phyloP scores from a whole-genome alignment of 1,140 invertebrate species.

The Drosophila sp. region DNA sequence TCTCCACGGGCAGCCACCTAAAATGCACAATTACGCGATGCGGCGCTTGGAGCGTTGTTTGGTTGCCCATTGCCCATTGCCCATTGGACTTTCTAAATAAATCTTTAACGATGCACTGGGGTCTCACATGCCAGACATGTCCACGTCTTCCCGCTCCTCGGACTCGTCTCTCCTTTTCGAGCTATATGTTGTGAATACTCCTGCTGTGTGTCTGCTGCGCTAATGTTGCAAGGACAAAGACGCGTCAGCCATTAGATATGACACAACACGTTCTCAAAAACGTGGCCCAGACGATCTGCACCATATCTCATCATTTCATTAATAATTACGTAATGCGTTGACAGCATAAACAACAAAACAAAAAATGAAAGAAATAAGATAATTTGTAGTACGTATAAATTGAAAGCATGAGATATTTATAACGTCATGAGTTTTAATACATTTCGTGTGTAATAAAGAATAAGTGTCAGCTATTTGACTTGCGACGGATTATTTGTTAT shows the following conservation, averaged over 20 bases:
- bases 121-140: conserved; percentile 44
- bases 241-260: conserved; percentile 67
- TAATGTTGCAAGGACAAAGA: conserved; percentile 50
- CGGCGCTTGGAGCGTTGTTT: conserved; percentile 33
- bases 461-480: neutral
- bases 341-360: conserved; percentile 43
- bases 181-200: conserved; percentile 13
- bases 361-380: conserved; percentile 6
- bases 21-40: conserved; percentile 68
- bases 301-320: conserved; percentile 80
- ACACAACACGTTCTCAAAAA: conserved; percentile 62
- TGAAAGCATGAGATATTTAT: neutral
- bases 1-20: neutral
- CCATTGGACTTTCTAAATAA: conserved; percentile 70
- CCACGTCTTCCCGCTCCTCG: neutral
- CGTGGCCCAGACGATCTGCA: conserved; percentile 9
- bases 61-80: conserved; percentile 52
- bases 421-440: neutral
- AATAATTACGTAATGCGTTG: conserved; percentile 81
- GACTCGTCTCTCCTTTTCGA: neutral
- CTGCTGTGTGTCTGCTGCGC: conserved; percentile 53
- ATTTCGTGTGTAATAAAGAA: neutral
- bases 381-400: no score
- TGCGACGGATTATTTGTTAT: conserved; percentile 2
- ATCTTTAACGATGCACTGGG: conserved; percentile 74